Percentiles rank a stretch among this genome's conserved stretches.
Conservation (phyloP, 2,113 vertebrate genomes). For the Ellobius talpinus region DNA sequence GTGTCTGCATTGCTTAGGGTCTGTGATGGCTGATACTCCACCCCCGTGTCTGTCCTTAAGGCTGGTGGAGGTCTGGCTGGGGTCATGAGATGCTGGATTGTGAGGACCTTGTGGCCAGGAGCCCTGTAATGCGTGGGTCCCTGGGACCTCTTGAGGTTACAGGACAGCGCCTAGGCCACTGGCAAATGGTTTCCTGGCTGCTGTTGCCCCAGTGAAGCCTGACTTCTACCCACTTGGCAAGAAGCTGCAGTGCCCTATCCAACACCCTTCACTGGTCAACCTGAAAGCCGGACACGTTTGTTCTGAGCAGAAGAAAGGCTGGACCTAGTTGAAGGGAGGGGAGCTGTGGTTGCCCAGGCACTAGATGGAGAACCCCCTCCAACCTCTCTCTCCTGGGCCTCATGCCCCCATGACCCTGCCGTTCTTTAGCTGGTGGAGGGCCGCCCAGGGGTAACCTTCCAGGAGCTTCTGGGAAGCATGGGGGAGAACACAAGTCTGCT, state of each 20-base stretch:
- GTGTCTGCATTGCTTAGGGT: not conserved
- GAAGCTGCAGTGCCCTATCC: accelerated
- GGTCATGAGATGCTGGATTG: not conserved
- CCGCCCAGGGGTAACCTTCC: not conserved
- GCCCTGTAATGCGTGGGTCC: accelerated
- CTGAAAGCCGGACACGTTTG: not conserved
- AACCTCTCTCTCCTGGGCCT: accelerated
- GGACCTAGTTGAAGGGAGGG: accelerated
- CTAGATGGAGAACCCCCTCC: not conserved
- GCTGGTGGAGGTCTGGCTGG: accelerated
- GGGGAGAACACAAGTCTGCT: not conserved
- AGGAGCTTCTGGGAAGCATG: not conserved
- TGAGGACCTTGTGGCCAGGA: not conserved
- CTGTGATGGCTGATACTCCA: not conserved
- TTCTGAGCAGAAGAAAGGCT: not conserved
- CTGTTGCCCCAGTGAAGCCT: not conserved
- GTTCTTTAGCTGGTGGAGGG: too few species aligned
- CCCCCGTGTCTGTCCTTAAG: not conserved
- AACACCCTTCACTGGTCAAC: not conserved
- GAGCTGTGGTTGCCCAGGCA: not conserved
- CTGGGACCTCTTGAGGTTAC: not conserved
- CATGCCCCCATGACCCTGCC: not conserved
- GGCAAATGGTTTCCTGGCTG: not conserved
- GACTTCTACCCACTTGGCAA: not conserved
- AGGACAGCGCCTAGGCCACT: accelerated